Evolutionary conservation across 2,888 invertebrate genomes (phyloP).

Genomic region (Nemurella pictetii): DNA sequence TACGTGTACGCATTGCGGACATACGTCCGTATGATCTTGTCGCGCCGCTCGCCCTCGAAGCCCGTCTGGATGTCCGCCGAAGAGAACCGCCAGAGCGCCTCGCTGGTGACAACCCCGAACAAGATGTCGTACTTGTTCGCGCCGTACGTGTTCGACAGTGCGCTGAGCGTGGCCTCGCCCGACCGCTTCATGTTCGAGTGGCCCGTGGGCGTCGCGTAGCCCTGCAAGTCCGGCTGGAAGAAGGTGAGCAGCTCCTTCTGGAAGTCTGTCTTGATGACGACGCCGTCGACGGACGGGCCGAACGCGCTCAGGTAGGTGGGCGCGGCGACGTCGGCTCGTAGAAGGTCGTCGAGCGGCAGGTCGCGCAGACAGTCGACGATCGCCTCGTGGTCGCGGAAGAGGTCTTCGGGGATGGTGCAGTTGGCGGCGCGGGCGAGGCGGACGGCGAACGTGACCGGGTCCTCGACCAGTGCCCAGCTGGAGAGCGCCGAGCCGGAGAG

Average conservation of each 20-base stretch:
- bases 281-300: constrained; percentile 92
- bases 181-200: constrained; percentile 65
- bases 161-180: constrained; percentile 58
- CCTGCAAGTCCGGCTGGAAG: constrained; percentile 50
- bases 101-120: constrained; percentile 89
- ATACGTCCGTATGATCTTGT: constrained; percentile 81
- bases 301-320: constrained; percentile 85
- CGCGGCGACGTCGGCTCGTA: constrained; percentile 72
- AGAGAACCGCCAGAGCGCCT: constrained; percentile 90
- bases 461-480: constrained; percentile 88
- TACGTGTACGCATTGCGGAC: constrained; percentile 94
- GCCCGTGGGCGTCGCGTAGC: constrained; percentile 47
- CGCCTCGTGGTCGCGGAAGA: constrained; percentile 78
- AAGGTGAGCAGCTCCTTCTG: constrained; percentile 77
- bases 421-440: constrained; percentile 80
- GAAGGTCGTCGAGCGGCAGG: constrained; percentile 71
- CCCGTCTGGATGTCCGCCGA: constrained; percentile 77
- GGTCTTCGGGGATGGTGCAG: constrained; percentile 79
- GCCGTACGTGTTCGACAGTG: constrained; percentile 47
- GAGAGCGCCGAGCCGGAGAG: constrained; percentile 86
- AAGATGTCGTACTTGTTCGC: constrained; percentile 73
- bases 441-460: constrained; percentile 79
- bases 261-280: constrained; percentile 87
- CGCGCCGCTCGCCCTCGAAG: constrained; percentile 84
- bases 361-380: constrained; percentile 84